Conservation (phyloP, 2,888 invertebrate genomes). For the Empis stercorea region DNA sequence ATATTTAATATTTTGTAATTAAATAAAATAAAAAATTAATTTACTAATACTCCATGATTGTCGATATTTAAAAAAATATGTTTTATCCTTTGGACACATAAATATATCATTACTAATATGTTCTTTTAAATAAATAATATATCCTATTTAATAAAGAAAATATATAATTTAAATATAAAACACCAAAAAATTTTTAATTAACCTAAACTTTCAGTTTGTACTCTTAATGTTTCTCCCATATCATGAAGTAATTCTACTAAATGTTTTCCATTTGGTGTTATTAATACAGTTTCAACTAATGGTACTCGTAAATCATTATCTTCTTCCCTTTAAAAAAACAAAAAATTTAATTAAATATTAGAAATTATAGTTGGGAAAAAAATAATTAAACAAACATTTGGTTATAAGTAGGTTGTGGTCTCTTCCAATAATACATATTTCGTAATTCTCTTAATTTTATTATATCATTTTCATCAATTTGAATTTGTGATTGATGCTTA, state of each 20-base stretch:
- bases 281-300: neutral
- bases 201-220: neutral
- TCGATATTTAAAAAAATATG: neutral
- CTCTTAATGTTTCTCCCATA: neutral
- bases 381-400: no score
- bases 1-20: no score
- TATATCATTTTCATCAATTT: no score
- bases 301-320: neutral
- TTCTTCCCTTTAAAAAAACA: no score
- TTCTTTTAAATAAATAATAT: neutral
- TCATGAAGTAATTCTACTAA: neutral
- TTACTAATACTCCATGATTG: neutral
- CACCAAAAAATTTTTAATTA: neutral
- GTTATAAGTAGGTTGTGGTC: no score
- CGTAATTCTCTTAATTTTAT: no score
- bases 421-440: no score
- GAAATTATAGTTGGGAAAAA: no score
- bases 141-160: neutral
- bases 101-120: neutral
- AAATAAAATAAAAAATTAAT: no score
- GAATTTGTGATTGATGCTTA: no score
- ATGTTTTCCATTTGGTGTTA: neutral
- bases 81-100: neutral
- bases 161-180: neutral
- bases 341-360: no score